phyloP scores from a whole-genome alignment of 1,140 invertebrate genomes.

The Harpegnathos saltator region DNA sequence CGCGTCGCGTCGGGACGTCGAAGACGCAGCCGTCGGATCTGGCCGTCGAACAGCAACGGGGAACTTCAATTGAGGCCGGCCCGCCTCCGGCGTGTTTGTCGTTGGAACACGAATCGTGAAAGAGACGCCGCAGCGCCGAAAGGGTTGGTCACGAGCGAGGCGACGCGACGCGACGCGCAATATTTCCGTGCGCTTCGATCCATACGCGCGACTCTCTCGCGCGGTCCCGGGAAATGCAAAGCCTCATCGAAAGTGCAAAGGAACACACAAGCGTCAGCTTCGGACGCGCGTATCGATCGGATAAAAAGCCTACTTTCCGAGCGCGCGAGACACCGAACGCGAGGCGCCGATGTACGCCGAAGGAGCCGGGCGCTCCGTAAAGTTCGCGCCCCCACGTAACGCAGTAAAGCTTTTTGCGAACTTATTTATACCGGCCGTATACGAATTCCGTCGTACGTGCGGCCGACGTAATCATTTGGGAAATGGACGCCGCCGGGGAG shows the following conservation, averaged over 20 bases:
- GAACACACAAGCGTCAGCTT: slow-evolving; percentile 44
- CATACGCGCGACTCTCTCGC: background rate
- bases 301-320: slow-evolving; percentile 54
- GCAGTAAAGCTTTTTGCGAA: slow-evolving; percentile 51
- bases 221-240: background rate
- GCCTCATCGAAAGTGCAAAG: slow-evolving; percentile 40
- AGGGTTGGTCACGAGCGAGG: no score
- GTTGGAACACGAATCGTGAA: no score
- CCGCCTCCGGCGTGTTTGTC: no score
- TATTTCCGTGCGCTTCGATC: background rate
- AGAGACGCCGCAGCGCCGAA: no score
- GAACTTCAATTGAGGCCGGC: no score
- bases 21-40: no score
- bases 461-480: slow-evolving; percentile 40
- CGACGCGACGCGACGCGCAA: background rate
- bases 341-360: slow-evolving; percentile 26
- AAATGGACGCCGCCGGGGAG: slow-evolving; percentile 27
- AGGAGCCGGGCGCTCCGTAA: slow-evolving; percentile 30
- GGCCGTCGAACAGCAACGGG: no score
- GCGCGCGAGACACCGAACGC: background rate
- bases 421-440: slow-evolving; percentile 36
- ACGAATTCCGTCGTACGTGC: slow-evolving; percentile 48
- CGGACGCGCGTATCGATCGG: slow-evolving; percentile 36
- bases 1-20: no score
- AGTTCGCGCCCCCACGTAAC: slow-evolving; percentile 42